Evolutionary conservation across 2,888 invertebrate genomes (phyloP), one percentile per base, ranked within the genome.

Genomic region (Caenorhabditis sp.): DNA sequence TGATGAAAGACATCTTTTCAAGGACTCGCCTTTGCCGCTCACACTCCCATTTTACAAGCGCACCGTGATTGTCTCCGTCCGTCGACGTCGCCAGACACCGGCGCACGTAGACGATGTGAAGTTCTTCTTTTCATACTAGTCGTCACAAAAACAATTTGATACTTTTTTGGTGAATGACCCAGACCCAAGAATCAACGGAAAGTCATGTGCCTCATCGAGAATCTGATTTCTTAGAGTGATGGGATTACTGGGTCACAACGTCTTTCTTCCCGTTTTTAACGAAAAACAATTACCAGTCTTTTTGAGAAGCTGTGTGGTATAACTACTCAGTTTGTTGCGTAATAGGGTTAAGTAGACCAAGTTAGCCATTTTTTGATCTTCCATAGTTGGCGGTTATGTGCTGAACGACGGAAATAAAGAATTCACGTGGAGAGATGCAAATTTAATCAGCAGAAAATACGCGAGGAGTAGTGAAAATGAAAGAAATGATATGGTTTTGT

Each of bases 1-100:
- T 1, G 13, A 60, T n/a, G n/a, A 51, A 69, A 32, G 70, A 70
- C 47, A 35, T 32, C n/a, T 40, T 70, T 51, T 70, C 70, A 70
- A 70, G 70, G 70, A 37, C 70, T 60, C 24, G 28, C 28, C 32
- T 20, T 28, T 6, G 47, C 8, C 58, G 11, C 26, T 70, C 70
- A 70, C 70, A 70, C 70, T 70, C 70, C 70, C 60, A 22, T 26
- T 58, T 69, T 60, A 71, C 70, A 55, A 62, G 6, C 71, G 53
- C 28, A 22, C 37, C 47, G 56, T 58, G 55, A 22, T 47, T 26
- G 53, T 53, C 50, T 28, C 51, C 61, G 56, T 28, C 51, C 61
- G 56, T 28, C 61, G 50, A 9, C 53, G 61, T 26, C 51, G 51
- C 26, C 47, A 47, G 47, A 47, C 47, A 47, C 47, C 47, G 47